Evolutionary conservation across 2,797 vertebrate genomes (phyloP).

Genomic region (Spea hammondii): DNA sequence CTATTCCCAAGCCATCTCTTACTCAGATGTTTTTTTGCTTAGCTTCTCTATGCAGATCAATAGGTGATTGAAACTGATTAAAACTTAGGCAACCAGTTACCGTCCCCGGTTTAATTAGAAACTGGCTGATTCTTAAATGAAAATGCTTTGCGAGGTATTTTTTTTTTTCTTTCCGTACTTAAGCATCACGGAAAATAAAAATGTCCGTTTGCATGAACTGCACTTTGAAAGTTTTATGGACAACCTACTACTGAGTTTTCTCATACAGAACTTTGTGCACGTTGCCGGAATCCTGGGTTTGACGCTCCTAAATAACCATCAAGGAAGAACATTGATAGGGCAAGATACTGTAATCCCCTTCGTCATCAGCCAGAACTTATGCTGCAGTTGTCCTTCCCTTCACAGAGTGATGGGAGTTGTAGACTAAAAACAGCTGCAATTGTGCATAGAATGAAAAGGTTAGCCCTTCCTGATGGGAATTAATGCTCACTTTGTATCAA

Average conservation of each 20-base stretch:
- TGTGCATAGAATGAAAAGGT: too few relatives aligned
- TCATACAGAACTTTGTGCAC: too few relatives aligned
- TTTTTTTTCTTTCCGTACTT: conserved; percentile 44
- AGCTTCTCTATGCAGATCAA: conserved; percentile 77
- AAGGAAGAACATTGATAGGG: too few relatives aligned
- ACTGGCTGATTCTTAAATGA: conserved; percentile 76
- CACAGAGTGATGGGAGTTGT: too few relatives aligned
- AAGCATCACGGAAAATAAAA: conserved; percentile 51
- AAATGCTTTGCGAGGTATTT: conserved; percentile 33
- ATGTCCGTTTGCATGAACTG: conserved; percentile 33
- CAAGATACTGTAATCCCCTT: too few relatives aligned
- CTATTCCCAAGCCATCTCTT: conserved; percentile 70
- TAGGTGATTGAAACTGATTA: conserved; percentile 81
- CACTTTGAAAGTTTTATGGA: conserved; percentile 13
- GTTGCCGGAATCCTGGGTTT: too few relatives aligned
- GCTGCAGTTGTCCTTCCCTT: too few relatives aligned
- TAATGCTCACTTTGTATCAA: too few relatives aligned
- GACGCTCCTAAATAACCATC: too few relatives aligned
- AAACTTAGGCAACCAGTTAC: conserved; percentile 82
- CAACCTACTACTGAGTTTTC: neutral
- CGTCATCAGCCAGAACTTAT: too few relatives aligned
- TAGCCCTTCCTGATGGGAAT: too few relatives aligned
- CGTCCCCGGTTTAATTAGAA: conserved; percentile 79
- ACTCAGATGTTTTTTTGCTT: conserved; percentile 69
- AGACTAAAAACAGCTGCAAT: too few relatives aligned